Evolutionary conservation across 2,888 invertebrate genomes (phyloP).

Genomic region (Tiliacea aurago): DNA sequence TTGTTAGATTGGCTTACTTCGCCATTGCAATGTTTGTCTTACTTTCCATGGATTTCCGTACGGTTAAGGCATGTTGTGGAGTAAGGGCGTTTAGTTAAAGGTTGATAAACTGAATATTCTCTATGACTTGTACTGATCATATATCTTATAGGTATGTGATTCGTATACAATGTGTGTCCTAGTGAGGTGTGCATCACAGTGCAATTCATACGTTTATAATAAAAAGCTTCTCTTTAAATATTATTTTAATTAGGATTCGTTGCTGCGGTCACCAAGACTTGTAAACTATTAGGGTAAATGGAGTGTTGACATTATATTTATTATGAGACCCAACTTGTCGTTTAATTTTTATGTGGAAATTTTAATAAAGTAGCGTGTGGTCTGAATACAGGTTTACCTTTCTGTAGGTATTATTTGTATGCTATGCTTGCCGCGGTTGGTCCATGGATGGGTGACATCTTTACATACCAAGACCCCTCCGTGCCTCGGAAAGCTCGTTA

Average conservation of each 20-base stretch:
- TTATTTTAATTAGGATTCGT: constrained; percentile 84
- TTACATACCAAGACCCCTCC: too few relatives aligned
- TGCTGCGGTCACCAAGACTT: constrained; percentile 72
- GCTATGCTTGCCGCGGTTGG: too few relatives aligned
- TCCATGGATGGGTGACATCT: too few relatives aligned
- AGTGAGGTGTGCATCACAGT: constrained; percentile 60
- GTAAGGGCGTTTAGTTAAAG: constrained; percentile 75
- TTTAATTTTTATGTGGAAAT: constrained; percentile 65
- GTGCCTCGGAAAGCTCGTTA: too few relatives aligned
- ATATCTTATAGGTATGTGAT: constrained; percentile 45
- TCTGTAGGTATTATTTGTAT: background rate
- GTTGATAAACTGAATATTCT: constrained; percentile 71
- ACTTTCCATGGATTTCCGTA: constrained; percentile 56
- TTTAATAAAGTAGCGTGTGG: background rate
- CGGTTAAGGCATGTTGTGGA: constrained; percentile 75
- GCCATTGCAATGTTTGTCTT: constrained; percentile 61
- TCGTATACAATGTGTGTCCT: constrained; percentile 42
- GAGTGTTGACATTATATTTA: constrained; percentile 89
- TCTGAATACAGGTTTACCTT: background rate
- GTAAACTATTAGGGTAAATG: constrained; percentile 80
- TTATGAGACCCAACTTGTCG: constrained; percentile 75
- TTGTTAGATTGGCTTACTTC: constrained; percentile 60
- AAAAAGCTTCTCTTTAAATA: constrained; percentile 85
- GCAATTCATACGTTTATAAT: constrained; percentile 73
- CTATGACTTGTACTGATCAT: constrained; percentile 72